Base-by-base conservation (phyloP, 2,888 invertebrate species). In the Agrotis puta region DNA sequence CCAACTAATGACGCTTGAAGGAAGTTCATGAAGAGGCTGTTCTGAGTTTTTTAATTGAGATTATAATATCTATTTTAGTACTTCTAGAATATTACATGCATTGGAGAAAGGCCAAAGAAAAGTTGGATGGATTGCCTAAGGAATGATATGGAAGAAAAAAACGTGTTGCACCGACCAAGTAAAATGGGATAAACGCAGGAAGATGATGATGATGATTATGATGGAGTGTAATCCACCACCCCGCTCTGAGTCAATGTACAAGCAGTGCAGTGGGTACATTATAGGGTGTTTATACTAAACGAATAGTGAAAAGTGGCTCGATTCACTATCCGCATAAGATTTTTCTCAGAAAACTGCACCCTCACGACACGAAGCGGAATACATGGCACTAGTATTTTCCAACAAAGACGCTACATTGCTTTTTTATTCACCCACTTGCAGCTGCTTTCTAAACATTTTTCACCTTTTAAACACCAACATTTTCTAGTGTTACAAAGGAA, bases 351-450 rank as follows among this genome's bases (percentile, higher is more conserved):
- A n/a, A 64, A 65, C 48, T 18, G 18, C 24, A 18, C 47, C 14
- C 27, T 50, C 33, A 20, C 22, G n/a, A 20, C 18, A 45, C 4
- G 45, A 43, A 48, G 27, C 22, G 39, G 13, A 64, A 43, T 54
- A 64, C 48, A 54, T 27, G 39, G 39, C 20, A 3, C 43, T 39
- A 27, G 9, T 70, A 9, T 64, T 72, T 22, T 54, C n/a, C n/a
- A n/a, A 16, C 43, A 48, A 56, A 64, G 48, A 64, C 20, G 64
- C 64, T 54, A 48, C 9, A n/a, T 43, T n/a, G 64, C 13, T 43
- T 73, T 72, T 73, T 65, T 64, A 73, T 43, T 56, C 43, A 65
- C 27, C n/a, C 54, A n/a, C 22, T 73, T n/a, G 27, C 27, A 73
- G 73, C 22, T 50, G 22, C 33, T 65, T 63, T 64, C 39, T 61